Evolutionary conservation across 2,888 invertebrate species (phyloP), one percentile per base, ranked within the genome.

Genomic region (Rhabditophanes sp.): DNA sequence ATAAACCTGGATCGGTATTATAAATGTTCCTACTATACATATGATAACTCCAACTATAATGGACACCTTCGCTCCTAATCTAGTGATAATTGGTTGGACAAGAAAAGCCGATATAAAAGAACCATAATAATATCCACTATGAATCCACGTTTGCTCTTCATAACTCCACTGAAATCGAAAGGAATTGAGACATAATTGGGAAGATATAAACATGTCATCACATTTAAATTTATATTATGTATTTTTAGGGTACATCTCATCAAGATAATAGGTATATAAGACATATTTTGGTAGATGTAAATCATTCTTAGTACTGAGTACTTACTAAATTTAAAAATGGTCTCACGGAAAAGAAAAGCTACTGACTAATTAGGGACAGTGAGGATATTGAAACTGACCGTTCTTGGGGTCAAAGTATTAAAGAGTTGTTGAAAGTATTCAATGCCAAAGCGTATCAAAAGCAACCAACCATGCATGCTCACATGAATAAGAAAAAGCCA

Each of bases 61-160:
- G 4, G 55, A 37, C 16, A 43, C 36, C 30, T 56, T 56, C 5
- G 57, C 41, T 8, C 57, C 58, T 21, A 56, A 35, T 29, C 50
- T 46, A 33, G 42, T 41, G 9, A 38, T 33, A 4, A 50, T 30
- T 18, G 30, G 37, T 28, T 53, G 51, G 8, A 54, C 42, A n/a
- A 45, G 33, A 24, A 58, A 42, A n/a, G 56, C 53, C 3, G 56
- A 44, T 3, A 51, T 12, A 15, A 56, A 46, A 8, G 48, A 51
- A 21, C 56, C 57, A 9, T 44, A 39, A 39, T 58, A 58, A 37
- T 49, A 58, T 15, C 49, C 39, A n/a, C 50, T 54, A 42, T 55
- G 54, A 26, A 59, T 50, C 18, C 33, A 32, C n/a, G 52, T 48
- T 12, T 53, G 51, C 25, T 54, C 43, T 12, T 42, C 39, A 3